Base-by-base conservation (phyloP, 2,113 vertebrate species). In the Saccopteryx bilineata region DNA sequence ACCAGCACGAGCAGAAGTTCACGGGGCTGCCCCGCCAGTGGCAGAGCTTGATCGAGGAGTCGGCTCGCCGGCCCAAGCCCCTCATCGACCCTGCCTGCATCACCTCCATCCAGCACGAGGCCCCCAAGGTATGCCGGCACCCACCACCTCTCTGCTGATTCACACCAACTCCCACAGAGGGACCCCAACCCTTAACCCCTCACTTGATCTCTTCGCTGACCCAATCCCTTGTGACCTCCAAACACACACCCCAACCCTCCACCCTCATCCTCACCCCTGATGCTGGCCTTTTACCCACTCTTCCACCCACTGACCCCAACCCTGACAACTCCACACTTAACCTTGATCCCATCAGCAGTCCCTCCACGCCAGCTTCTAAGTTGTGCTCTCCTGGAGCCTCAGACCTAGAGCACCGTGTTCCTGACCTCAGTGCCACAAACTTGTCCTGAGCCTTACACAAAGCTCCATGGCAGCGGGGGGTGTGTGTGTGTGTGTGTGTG, bases 41-140 rank as follows among this genome's bases (percentile, higher is more conserved):
- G 99, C 99, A 99, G 97, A 99, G 99, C 15, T 98, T 99, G 68
- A 99, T 99, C 24, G 99, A 99, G 97, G 99, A 99, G 98, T 99
- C 99, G 0, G 99, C 99, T 66, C 98, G 99, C 90, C 97, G 99
- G 95, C 99, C 99, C 92, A 99, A 99, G 65, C 99, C 99, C 0
- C 99, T 99, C 31, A 98, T 99, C 21, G 99, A 99, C 18, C 99
- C 98, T 0, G 99, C 97, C 1, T 98, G 99, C 97, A 99, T 99
- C 97, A 99, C 99, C 1, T 98, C 99, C 46, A 99, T 99, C 89
- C 99, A 99, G 86, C 97, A 97, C 0, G 98, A 97, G 15, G 99
- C 99, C 0, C 98, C 98, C 68, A 99, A 99, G 99, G 99, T 99
- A 91, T 5, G 33, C 0, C 0, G 0, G n/a, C 10, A 0, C 19